Conservation (phyloP, 2,113 vertebrate genomes). For the Gobio gobio region DNA sequence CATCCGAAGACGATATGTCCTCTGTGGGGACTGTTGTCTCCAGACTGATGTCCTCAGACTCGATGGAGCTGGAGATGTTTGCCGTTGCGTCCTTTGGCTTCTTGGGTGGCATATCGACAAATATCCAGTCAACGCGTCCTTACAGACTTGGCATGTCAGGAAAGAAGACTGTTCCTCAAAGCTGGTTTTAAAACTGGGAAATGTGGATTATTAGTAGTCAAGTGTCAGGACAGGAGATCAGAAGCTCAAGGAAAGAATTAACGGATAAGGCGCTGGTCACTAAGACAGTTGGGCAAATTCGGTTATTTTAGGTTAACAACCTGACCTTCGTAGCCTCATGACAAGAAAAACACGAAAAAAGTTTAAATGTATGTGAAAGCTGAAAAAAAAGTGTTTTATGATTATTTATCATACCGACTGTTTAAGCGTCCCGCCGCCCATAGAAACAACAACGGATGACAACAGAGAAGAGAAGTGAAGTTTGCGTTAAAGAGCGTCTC, state of each 20-base stretch:
- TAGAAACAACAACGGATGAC: conserved; percentile 31
- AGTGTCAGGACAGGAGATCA: neutral
- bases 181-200: neutral
- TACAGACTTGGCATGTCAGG: neutral
- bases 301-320: neutral
- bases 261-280: neutral
- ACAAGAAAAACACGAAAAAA: neutral
- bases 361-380: neutral
- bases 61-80: conserved; percentile 91
- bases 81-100: conserved; percentile 72
- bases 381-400: fast-evolving
- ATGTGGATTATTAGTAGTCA: neutral
- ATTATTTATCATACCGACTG: neutral
- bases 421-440: conserved; percentile 54
- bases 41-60: conserved; percentile 95
- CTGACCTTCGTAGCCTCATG: neutral
- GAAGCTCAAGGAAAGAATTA: neutral
- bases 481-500: conserved; percentile 22
- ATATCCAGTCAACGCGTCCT: neutral
- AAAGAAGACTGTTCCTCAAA: neutral
- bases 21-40: conserved; percentile 94
- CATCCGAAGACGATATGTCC: conserved; percentile 94
- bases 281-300: neutral
- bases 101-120: conserved; percentile 82
- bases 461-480: conserved; percentile 25